Base-by-base conservation (phyloP, 2,797 vertebrate species). In the Etheostoma perlongum region DNA sequence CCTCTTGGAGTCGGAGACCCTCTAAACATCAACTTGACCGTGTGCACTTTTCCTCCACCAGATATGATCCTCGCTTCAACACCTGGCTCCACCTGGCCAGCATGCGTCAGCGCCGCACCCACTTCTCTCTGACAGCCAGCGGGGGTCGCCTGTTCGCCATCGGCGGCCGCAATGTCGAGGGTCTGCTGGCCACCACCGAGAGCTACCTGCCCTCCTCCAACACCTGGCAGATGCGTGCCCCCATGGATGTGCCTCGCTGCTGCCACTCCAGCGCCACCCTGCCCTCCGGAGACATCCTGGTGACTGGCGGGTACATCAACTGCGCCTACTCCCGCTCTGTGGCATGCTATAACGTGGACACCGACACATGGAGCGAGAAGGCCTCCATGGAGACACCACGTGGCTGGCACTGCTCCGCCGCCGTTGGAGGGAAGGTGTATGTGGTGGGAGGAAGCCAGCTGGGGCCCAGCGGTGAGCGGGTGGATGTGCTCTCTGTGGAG, bases 31-130 rank as follows among this genome's bases (percentile, higher is more conserved):
- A 46, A 19, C 18, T 3, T 16, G n/a, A 36, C 48, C n/a, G 40
- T 59, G 5, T 61, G 7, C 13, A 0, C 21, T 78, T 55, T 9
- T 0, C 13, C 69, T 65, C 70, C 78, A 6, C 18, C 87, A 97
- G 96, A 84, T 97, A 96, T 0, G 96, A 97, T 76, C 96, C 96
- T 0, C 95, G 95, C 67, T 97, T 97, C 88, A 96, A 96, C 90
- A 95, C 94, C 67, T 96, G 96, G 96, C 92, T 97, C 59, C 96
- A 97, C 85, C 85, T 97, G 88, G 91, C 95, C 87, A 94, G 95
- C 91, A 96, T 96, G 96, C 94, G 94, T 7, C 96, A 97, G 81
- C 93, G 93, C 13, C 95, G 96, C 60, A 96, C 96, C 1, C 96
- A 97, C 89, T 97, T 97, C 94, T 96, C 96, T 30, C 92, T 97